A percentile compares a stretch with the other conserved stretches of the same genome.
Conservation (phyloP, 2,888 invertebrate genomes). For the Athalia cordata region DNA sequence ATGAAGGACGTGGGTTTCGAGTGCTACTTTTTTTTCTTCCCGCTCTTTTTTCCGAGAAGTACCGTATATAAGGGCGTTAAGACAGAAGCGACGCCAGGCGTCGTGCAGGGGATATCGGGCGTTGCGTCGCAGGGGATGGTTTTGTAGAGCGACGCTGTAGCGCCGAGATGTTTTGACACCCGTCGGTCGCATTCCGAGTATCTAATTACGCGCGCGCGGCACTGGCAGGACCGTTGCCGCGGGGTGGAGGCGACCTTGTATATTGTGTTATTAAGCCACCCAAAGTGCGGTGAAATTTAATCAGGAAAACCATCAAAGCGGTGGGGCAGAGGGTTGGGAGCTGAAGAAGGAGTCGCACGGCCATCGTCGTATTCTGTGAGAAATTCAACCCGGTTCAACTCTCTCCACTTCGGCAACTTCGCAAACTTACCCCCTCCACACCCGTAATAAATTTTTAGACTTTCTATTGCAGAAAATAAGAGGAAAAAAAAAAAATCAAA, state of each 20-base stretch:
- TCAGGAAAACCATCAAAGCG: constrained; percentile 52
- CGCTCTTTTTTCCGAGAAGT: no score
- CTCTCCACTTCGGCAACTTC: neutral
- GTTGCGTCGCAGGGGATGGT: neutral
- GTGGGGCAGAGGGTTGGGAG: neutral
- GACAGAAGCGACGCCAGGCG: neutral
- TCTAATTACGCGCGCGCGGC: constrained; percentile 44
- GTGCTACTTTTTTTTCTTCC: no score
- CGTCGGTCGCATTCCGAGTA: constrained; percentile 45
- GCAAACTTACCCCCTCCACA: neutral
- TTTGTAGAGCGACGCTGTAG: neutral
- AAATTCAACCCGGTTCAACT: constrained; percentile 14
- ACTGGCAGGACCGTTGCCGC: constrained; percentile 30
- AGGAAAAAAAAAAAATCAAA: no score
- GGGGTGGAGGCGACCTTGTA: constrained; percentile 16
- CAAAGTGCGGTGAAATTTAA: constrained; percentile 56
- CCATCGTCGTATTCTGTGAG: constrained; percentile 5
- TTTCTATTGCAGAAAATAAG: no score
- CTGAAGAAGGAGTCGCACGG: neutral
- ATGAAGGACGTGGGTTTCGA: no score
- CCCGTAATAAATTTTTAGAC: no score
- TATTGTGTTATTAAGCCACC: constrained; percentile 48
- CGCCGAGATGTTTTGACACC: constrained; percentile 44
- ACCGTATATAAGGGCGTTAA: no score
- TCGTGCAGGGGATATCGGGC: neutral